Conservation (phyloP, 53 echinoderm and acorn worm species). For the Hippasteria phrygiana region DNA sequence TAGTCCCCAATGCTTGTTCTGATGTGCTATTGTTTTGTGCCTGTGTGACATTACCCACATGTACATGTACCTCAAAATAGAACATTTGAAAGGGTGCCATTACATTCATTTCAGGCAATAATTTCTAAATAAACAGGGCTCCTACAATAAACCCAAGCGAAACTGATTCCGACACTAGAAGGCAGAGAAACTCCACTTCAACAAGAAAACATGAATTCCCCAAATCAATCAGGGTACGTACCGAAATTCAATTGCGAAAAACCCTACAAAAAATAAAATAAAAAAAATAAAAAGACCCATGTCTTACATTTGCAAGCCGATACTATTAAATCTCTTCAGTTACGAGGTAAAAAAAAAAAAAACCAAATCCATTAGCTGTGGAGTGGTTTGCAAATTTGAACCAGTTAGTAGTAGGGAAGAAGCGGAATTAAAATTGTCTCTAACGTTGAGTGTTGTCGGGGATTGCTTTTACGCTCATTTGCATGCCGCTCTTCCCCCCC, state of each 20-base stretch:
- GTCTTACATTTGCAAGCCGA: background rate
- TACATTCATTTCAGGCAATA: background rate
- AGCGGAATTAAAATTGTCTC: constrained; percentile 13
- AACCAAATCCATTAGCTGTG: constrained; percentile 52
- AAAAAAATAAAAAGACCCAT: background rate
- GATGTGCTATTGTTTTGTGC: too few species aligned
- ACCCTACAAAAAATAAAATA: background rate
- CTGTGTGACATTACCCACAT: too few species aligned
- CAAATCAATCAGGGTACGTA: background rate
- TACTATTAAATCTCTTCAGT: constrained; percentile 26
- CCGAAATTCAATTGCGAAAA: background rate
- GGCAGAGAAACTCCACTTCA: background rate
- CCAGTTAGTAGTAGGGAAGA: constrained; percentile 20
- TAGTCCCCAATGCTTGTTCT: too few species aligned
- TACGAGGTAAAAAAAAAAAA: background rate
- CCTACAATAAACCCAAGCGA: background rate
- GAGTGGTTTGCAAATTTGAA: constrained; percentile 63
- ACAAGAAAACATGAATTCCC: background rate
- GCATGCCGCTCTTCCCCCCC: constrained; percentile 20
- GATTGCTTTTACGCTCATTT: constrained; percentile 30
- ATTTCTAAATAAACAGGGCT: background rate
- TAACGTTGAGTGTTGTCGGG: background rate
- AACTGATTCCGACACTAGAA: background rate
- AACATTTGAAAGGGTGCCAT: too few species aligned
- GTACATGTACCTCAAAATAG: too few species aligned